These are phyloP conservation scores for Pleuronectes platessa DNA, from an alignment of 2,113 vertebrate genomes.

Conservation along the genomic window DNA sequence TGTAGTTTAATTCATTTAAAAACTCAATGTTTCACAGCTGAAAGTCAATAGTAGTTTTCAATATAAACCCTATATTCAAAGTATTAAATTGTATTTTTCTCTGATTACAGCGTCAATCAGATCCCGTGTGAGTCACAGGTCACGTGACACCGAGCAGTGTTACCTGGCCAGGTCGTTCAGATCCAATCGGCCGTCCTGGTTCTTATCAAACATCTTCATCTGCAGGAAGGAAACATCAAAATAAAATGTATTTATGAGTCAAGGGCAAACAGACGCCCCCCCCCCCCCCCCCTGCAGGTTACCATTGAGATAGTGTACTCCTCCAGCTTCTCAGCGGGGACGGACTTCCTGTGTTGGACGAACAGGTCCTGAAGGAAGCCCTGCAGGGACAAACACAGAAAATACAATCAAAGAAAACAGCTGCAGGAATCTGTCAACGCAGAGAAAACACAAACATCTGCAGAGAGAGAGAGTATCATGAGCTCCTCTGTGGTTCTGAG, in stretches of 20 bases:
- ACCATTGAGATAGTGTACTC: constrained; percentile 91
- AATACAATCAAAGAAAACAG: neutral
- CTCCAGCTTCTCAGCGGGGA: constrained; percentile 85
- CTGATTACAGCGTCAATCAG: too few relatives aligned
- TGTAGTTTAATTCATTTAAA: neutral
- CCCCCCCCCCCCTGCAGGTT: constrained; percentile 36
- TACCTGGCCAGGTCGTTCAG: constrained; percentile 94
- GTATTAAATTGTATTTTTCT: too few relatives aligned
- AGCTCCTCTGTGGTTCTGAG: too few relatives aligned
- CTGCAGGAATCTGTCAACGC: too few relatives aligned
- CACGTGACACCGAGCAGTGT: neutral
- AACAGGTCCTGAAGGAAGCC: constrained; percentile 92
- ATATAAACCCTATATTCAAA: too few relatives aligned
- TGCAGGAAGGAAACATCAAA: constrained; percentile 35
- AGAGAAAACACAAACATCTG: neutral
- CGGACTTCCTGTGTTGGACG: constrained; percentile 83
- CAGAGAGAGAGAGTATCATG: too few relatives aligned
- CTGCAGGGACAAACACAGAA: constrained; percentile 67
- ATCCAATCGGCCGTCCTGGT: constrained; percentile 90
- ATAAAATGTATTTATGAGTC: too few relatives aligned
- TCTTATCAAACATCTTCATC: constrained; percentile 96
- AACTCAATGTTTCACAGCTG: neutral
- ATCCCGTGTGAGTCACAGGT: neutral
- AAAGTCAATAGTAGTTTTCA: neutral
- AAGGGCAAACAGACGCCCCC: neutral